These are phyloP conservation scores for Phoebastria nigripes DNA, from an alignment of 2,797 vertebrate species.

Conservation along the genomic window DNA sequence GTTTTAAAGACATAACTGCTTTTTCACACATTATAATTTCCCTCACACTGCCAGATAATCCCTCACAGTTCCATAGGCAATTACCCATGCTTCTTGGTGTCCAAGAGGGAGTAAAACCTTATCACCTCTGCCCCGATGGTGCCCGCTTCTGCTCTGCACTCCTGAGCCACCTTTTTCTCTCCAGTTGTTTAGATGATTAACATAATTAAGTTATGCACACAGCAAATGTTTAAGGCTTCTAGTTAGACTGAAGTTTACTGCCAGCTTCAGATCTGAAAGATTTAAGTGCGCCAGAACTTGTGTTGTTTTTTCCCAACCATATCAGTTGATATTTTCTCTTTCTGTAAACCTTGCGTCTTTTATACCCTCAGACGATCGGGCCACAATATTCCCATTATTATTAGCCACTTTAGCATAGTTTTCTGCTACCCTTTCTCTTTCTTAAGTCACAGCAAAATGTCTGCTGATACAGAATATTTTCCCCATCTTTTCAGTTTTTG, in stretches of 20 bases:
- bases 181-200: conserved; percentile 46
- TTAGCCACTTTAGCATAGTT: background rate
- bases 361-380: accelerated
- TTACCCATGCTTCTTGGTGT: conserved; percentile 29
- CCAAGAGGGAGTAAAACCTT: conserved; percentile 55
- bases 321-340: background rate
- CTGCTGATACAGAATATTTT: background rate
- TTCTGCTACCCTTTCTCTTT: background rate
- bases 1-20: background rate
- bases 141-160: background rate
- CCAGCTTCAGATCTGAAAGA: conserved; percentile 21
- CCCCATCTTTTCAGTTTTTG: background rate
- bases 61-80: conserved; percentile 38
- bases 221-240: conserved; percentile 5
- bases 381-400: background rate
- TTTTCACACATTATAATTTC: conserved; percentile 11
- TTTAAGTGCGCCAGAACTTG: background rate
- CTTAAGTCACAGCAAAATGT: background rate
- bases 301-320: background rate
- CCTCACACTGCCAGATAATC: conserved; percentile 44
- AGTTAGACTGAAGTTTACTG: background rate
- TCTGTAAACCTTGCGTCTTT: background rate
- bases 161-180: background rate
- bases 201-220: conserved; percentile 29
- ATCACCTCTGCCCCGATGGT: conserved; percentile 31